Evolutionary conservation across 1,140 invertebrate genomes (phyloP).

Genomic region (Pogonomyrmex californicus): DNA sequence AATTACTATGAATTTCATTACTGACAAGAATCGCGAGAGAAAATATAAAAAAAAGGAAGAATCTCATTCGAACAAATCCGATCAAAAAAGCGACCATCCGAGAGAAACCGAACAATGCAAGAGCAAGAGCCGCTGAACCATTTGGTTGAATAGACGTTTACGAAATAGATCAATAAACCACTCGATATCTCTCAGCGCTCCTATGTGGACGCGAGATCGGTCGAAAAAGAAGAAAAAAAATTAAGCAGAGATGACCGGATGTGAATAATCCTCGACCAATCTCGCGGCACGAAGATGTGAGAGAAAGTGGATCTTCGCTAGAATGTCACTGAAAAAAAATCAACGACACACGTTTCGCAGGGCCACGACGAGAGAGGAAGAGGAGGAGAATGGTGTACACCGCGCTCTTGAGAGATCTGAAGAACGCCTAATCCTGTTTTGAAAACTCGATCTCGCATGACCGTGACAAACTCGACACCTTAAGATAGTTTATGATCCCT

Average conservation of each 20-base stretch:
- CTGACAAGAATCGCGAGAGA: neutral
- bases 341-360: slow-evolving; percentile 77
- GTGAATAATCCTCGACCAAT: slow-evolving; percentile 81
- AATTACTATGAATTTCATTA: slow-evolving; percentile 29
- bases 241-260: slow-evolving; percentile 84
- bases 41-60: slow-evolving; percentile 40
- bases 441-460: slow-evolving; percentile 80
- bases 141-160: slow-evolving; percentile 74
- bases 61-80: slow-evolving; percentile 59
- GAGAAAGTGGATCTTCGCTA: slow-evolving; percentile 42
- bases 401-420: slow-evolving; percentile 67
- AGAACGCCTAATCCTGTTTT: slow-evolving; percentile 81
- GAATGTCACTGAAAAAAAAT: slow-evolving; percentile 76
- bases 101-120: slow-evolving; percentile 75
- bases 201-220: slow-evolving; percentile 42
- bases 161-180: slow-evolving; percentile 80
- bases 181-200: slow-evolving; percentile 80
- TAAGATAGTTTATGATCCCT: slow-evolving; percentile 77
- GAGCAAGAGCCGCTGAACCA: slow-evolving; percentile 71
- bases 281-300: slow-evolving; percentile 39
- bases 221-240: slow-evolving; percentile 63
- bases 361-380: slow-evolving; percentile 34
- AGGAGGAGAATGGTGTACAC: neutral
- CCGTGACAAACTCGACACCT: slow-evolving; percentile 82
- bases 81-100: slow-evolving; percentile 67